Evolutionary conservation across 2,888 invertebrate genomes (phyloP), one percentile per base, ranked within the genome.

Genomic region (Heterodera filipjevi): DNA sequence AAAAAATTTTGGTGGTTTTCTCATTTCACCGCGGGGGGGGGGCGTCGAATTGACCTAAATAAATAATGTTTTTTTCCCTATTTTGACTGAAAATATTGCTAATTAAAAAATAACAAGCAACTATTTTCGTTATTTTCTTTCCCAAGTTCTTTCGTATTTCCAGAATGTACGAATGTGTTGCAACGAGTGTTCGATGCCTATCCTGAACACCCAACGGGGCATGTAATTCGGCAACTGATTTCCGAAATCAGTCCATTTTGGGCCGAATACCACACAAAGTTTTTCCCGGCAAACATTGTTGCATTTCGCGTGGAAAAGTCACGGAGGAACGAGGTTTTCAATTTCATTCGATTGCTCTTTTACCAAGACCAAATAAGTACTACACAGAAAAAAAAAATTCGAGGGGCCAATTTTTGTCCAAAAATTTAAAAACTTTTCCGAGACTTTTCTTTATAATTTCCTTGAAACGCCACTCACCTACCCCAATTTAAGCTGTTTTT

Each of bases 201-300:
- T 30, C 66, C 76, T 30, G 64, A 78, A 30, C 78, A 79, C 33
- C 53, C 19, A 53, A 71, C 68, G 3, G 78, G 35, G 8, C 66
- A 39, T 33, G 49, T 77, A n/a, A 68, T 79, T 66, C 64, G 49
- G 27, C 39, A 35, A 12, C 22, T 33, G 22, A 79, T 79, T 16
- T 39, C 49, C 6, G 46, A 77, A 0, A 68, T 49, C 64, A 64
- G 53, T 79, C 78, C 79, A 12, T 33, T 79, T 16, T 79, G 77
- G 79, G 66, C 59, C 16, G 77, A 79, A 76, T 33, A 59, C 33
- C 49, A 71, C 33, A 16, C 33, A 19, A 64, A 77, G 16, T 27
- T 44, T 14, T 75, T 77, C 49, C 3, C 27, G 16, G n/a, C 33
- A 16, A 44, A 77, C 22, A 73, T 44, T 19, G n/a, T 27, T 22